These are phyloP conservation scores for Cryptocephalus primarius DNA, from an alignment of 2,888 invertebrate genomes.

Conservation along the genomic window DNA sequence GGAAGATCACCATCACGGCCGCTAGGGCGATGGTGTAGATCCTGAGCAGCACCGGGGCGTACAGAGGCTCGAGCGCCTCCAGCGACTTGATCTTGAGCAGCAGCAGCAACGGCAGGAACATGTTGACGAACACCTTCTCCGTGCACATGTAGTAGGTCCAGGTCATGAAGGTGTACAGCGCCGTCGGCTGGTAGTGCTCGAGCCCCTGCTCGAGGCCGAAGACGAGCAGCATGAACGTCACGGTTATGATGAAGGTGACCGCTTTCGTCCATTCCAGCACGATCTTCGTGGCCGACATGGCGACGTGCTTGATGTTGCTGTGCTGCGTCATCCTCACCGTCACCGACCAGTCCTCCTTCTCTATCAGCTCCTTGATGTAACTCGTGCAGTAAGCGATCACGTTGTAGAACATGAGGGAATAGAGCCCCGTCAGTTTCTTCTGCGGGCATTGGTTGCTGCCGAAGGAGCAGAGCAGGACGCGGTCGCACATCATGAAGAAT, in stretches of 20 bases:
- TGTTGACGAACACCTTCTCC: constrained; percentile 58
- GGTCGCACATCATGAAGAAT: constrained; percentile 63
- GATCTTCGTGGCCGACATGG: constrained; percentile 71
- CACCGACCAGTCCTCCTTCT: constrained; percentile 68
- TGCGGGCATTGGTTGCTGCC: constrained; percentile 35
- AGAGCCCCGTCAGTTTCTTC: constrained; percentile 52
- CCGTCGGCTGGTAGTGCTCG: constrained; percentile 61
- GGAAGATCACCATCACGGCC: constrained; percentile 42
- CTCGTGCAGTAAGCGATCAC: constrained; percentile 67
- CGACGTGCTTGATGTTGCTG: constrained; percentile 59
- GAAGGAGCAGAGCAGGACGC: constrained; percentile 44
- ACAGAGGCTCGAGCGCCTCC: constrained; percentile 61
- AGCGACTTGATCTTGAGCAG: constrained; percentile 50
- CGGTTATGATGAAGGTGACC: constrained; percentile 65
- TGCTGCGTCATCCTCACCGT: constrained; percentile 63
- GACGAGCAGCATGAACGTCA: constrained; percentile 64
- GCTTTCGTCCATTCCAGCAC: constrained; percentile 76
- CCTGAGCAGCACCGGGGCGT: constrained; percentile 55
- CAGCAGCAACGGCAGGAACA: constrained; percentile 48
- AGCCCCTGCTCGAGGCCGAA: constrained; percentile 66
- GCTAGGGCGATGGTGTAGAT: constrained; percentile 49
- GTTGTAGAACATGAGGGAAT: constrained; percentile 74
- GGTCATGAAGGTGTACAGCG: constrained; percentile 53
- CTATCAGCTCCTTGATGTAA: constrained; percentile 61
- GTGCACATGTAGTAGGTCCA: constrained; percentile 61